A percentile compares a stretch with the other conserved stretches of the same genome.
Conservation (phyloP, 2,888 invertebrate genomes). For the Macaria liturata region DNA sequence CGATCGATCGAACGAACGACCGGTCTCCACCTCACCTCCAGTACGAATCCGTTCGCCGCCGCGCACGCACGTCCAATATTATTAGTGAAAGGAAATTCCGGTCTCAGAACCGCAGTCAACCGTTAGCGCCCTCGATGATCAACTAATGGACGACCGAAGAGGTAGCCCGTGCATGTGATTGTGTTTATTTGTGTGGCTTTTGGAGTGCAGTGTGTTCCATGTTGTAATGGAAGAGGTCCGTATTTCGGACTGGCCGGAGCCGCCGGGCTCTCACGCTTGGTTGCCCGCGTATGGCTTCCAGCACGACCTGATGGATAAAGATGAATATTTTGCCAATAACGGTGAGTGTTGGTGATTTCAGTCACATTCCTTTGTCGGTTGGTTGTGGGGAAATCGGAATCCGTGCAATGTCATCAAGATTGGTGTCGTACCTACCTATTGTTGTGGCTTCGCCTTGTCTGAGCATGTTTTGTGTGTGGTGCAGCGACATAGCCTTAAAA, state of each 20-base stretch:
- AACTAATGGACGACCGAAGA: conserved; percentile 77
- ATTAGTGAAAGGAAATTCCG: conserved; percentile 40
- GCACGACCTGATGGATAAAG: conserved; percentile 85
- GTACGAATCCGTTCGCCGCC: conserved; percentile 70
- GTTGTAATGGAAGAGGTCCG: conserved; percentile 85
- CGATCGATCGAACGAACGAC: conserved; percentile 40
- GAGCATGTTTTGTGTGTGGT: conserved; percentile 29
- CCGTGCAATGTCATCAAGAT: conserved; percentile 43
- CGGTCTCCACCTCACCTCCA: conserved; percentile 56
- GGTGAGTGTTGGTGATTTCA: conserved; percentile 74
- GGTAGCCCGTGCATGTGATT: conserved; percentile 76
- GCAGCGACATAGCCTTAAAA: conserved; percentile 4
- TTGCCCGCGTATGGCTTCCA: conserved; percentile 91
- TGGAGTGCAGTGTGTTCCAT: conserved; percentile 76
- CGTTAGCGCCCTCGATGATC: conserved; percentile 80
- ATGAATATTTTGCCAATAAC: conserved; percentile 86
- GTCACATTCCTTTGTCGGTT: conserved; percentile 37
- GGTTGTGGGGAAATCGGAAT: conserved; percentile 32
- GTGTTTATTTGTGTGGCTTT: conserved; percentile 69
- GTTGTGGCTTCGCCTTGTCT: conserved; percentile 45
- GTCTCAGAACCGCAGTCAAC: conserved; percentile 46
- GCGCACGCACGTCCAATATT: conserved; percentile 56
- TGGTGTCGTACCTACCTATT: conserved; percentile 35
- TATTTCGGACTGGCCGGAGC: conserved; percentile 87
- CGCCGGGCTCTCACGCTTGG: conserved; percentile 89